phyloP scores from a whole-genome alignment of 1,140 invertebrate genomes.

The Vanessa tameamea region DNA sequence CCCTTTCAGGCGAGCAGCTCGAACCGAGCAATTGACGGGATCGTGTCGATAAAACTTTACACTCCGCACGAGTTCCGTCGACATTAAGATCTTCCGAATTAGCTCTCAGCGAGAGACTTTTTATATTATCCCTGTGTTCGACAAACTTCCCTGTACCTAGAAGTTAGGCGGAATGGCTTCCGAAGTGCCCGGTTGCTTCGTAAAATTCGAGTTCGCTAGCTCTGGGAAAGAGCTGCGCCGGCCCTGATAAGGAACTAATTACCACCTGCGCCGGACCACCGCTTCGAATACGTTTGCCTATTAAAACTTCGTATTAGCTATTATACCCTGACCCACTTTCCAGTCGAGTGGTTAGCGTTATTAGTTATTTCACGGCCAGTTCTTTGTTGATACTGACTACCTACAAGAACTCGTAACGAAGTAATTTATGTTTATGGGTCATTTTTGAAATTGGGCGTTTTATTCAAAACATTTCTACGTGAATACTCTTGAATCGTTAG shows the following conservation, averaged over 20 bases:
- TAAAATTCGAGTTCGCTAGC: slow-evolving; percentile 28
- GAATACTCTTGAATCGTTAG: no score
- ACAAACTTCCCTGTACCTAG: slow-evolving; percentile 23
- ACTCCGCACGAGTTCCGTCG: slow-evolving; percentile 13
- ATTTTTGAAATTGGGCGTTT: no score
- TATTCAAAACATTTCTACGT: no score
- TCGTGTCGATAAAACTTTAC: slow-evolving; percentile 19
- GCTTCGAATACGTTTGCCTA: slow-evolving; percentile 35
- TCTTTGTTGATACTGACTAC: neutral
- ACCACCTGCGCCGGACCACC: slow-evolving; percentile 28
- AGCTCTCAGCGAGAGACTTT: slow-evolving; percentile 19
- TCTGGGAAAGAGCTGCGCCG: slow-evolving; percentile 31
- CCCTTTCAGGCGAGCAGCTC: neutral
- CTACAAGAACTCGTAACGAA: neutral
- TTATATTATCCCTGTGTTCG: slow-evolving; percentile 19
- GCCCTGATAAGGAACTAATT: slow-evolving; percentile 42
- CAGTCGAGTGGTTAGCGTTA: slow-evolving; percentile 4
- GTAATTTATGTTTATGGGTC: no score
- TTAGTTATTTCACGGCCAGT: slow-evolving; percentile 3
- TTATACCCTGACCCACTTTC: slow-evolving; percentile 25
- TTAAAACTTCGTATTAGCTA: slow-evolving; percentile 39
- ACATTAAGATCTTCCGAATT: slow-evolving; percentile 33
- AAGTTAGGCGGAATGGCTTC: slow-evolving; percentile 24
- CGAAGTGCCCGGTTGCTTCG: slow-evolving; percentile 30
- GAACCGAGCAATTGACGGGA: slow-evolving; percentile 23